Percentiles rank a stretch among this genome's conserved stretches.
These are phyloP conservation scores for Diorhabda sublineata DNA, from an alignment of 1,140 invertebrate genomes.

Conservation along the genomic window DNA sequence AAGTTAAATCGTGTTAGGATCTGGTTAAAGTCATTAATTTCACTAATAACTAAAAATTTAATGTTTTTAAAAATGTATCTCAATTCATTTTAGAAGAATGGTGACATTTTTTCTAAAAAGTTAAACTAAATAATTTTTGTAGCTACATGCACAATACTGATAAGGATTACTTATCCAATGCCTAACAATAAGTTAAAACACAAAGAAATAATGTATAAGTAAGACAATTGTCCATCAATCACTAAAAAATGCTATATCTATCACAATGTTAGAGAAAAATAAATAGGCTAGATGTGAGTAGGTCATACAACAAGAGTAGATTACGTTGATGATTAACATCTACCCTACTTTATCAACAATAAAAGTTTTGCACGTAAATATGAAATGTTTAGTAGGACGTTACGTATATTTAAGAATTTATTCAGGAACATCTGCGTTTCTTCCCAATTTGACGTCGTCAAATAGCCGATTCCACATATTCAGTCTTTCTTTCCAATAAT, in stretches of 20 bases:
- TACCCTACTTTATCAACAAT: background rate
- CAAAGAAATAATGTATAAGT: no score
- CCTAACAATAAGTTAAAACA: no score
- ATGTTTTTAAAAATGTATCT: no score
- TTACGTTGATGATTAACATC: background rate
- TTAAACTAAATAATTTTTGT: no score
- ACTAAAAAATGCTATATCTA: background rate
- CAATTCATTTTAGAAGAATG: no score
- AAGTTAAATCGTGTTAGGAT: no score
- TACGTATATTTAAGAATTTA: background rate
- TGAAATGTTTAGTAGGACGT: background rate
- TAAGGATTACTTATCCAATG: no score
- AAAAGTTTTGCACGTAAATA: background rate
- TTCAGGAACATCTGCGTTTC: background rate
- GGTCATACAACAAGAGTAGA: background rate
- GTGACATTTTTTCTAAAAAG: no score
- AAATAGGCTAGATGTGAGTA: background rate
- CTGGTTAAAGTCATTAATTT: no score
- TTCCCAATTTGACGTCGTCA: background rate
- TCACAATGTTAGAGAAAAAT: slow-evolving; percentile 1
- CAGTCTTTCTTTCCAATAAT: slow-evolving; percentile 6
- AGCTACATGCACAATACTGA: no score
- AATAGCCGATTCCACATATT: slow-evolving; percentile 9
- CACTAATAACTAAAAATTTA: no score
- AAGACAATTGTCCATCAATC: background rate